phyloP scores from a whole-genome alignment of 2,113 vertebrate genomes.

The Meriones unguiculatus region DNA sequence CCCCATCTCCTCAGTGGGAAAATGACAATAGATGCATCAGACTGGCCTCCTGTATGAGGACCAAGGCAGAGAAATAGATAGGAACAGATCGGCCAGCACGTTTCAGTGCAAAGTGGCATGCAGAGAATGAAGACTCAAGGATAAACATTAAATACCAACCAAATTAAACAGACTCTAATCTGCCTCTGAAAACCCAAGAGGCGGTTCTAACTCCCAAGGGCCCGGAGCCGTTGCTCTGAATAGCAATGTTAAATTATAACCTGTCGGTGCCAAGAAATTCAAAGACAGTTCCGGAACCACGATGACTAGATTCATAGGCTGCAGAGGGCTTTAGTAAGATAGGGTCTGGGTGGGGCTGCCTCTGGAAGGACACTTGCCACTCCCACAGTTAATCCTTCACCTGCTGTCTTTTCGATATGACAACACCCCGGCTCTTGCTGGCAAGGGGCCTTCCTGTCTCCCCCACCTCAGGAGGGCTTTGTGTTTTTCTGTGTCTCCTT shows the following conservation, averaged over 20 bases:
- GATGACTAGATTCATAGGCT: neutral
- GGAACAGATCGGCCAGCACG: neutral
- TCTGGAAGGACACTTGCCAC: neutral
- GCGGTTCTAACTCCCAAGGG: neutral
- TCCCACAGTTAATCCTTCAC: neutral
- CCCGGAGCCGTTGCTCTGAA: neutral
- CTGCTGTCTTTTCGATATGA: neutral
- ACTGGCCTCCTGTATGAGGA: neutral
- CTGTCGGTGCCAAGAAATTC: neutral
- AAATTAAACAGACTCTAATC: slow-evolving; percentile 28
- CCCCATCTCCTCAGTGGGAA: neutral
- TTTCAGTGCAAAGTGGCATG: neutral
- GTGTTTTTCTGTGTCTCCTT: neutral
- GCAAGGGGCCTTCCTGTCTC: neutral
- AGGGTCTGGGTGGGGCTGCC: neutral
- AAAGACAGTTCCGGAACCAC: neutral
- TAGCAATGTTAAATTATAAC: slow-evolving; percentile 30
- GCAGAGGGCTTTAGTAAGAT: neutral
- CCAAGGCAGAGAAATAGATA: neutral
- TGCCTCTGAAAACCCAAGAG: slow-evolving; percentile 28
- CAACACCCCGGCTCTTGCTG: neutral
- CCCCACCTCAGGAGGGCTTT: neutral
- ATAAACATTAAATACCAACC: slow-evolving; percentile 9
- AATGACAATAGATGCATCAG: neutral
- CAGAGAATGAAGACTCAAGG: slow-evolving; percentile 19